Percentiles rank a stretch among this genome's conserved stretches.
phyloP scores from a whole-genome alignment of 2,113 vertebrate genomes.

The Amphiprion ocellaris region DNA sequence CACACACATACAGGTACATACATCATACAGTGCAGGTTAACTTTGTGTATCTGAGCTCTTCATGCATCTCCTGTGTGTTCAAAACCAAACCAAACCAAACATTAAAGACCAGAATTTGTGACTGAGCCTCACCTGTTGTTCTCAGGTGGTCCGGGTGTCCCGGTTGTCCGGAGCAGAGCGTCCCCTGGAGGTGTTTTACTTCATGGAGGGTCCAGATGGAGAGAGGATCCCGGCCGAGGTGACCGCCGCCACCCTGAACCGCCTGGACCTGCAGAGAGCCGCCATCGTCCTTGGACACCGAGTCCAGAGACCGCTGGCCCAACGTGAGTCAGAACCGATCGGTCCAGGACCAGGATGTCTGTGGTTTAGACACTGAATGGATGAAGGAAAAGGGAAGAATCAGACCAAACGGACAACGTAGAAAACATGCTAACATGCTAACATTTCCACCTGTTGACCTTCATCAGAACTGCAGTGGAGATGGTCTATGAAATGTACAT shows the following conservation, averaged over 20 bases:
- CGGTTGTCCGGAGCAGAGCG: constrained; percentile 87
- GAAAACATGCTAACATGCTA: too few relatives aligned
- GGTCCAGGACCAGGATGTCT: too few relatives aligned
- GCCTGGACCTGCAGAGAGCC: constrained; percentile 93
- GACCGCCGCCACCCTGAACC: constrained; percentile 91
- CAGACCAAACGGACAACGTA: too few relatives aligned
- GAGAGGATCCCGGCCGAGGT: constrained; percentile 88
- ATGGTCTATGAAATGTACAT: too few relatives aligned
- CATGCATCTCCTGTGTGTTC: too few relatives aligned
- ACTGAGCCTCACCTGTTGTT: neutral
- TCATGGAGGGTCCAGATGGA: constrained; percentile 92
- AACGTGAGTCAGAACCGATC: constrained; percentile 84
- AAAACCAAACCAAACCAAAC: too few relatives aligned
- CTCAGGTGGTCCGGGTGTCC: constrained; percentile 92
- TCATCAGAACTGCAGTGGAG: too few relatives aligned
- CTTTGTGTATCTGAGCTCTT: neutral
- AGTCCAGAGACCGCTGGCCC: constrained; percentile 91
- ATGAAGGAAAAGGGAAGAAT: too few relatives aligned
- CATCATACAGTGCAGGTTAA: neutral
- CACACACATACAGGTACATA: too few relatives aligned
- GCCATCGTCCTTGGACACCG: constrained; percentile 95
- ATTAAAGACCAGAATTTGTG: too few relatives aligned
- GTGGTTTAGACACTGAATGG: too few relatives aligned
- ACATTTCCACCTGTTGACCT: too few relatives aligned
- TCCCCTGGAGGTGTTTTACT: constrained; percentile 94